Conservation (phyloP, 2,113 vertebrate species). For the Syngnathoides biaculeatus region DNA sequence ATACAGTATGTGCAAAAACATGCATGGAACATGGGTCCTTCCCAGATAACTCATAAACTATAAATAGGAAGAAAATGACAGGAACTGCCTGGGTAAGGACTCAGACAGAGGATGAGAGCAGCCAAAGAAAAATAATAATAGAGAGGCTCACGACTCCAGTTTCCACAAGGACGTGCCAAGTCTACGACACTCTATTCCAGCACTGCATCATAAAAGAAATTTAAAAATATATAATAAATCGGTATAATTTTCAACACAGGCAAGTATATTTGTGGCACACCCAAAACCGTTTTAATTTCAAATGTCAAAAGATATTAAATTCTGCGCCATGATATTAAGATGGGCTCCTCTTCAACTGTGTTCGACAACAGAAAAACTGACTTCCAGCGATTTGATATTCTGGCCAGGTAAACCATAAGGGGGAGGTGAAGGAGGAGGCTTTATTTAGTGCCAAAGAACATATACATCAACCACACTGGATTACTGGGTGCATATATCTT, state of each 20-base stretch:
- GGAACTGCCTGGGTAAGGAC: constrained; percentile 48
- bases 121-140: constrained; percentile 17
- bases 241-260: background rate
- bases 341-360: constrained; percentile 1
- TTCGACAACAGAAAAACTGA: constrained; percentile 30
- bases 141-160: constrained; percentile 15
- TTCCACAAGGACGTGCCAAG: constrained; percentile 9
- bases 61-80: constrained; percentile 57
- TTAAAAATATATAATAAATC: background rate
- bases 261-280: background rate
- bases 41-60: constrained; percentile 44
- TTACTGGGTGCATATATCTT: constrained; percentile 16
- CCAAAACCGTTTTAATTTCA: background rate
- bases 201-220: background rate
- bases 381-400: constrained; percentile 42
- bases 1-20: constrained; percentile 17
- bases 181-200: background rate
- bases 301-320: constrained; percentile 4
- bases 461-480: constrained; percentile 31
- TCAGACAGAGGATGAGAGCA: constrained; percentile 33
- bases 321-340: background rate
- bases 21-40: constrained; percentile 35
- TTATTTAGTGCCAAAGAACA: constrained; percentile 60
- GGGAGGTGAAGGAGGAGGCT: constrained; percentile 46
- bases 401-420: constrained; percentile 52